Percentiles rank a stretch among this genome's conserved stretches.
Conservation (phyloP, 35 echinoderm and acorn worm genomes). For the Ophioderma brevispina region DNA sequence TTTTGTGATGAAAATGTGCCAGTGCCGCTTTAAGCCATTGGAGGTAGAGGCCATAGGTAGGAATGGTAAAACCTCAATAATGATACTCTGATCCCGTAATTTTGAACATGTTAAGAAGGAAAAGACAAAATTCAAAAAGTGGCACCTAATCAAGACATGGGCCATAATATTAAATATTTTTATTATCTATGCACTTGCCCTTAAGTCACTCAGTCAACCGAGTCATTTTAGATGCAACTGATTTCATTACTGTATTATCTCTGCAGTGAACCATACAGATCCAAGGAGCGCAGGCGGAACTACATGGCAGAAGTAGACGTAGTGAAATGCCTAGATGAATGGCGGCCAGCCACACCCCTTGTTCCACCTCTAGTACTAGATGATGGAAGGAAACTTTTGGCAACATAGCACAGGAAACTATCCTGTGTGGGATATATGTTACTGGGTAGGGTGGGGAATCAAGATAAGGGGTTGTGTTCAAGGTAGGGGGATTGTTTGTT, state of each 20-base stretch:
- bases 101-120: too few relatives aligned
- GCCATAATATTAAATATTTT: background rate
- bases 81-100: too few relatives aligned
- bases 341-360: slow-evolving; percentile 72
- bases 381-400: slow-evolving; percentile 20
- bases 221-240: background rate
- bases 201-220: background rate
- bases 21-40: background rate
- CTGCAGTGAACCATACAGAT: slow-evolving; percentile 72
- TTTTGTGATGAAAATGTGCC: too few relatives aligned
- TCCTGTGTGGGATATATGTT: background rate
- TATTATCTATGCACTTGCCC: background rate
- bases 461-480: too few relatives aligned
- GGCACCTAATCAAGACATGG: too few relatives aligned
- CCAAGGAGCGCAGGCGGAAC: slow-evolving; percentile 75
- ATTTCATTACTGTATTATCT: slow-evolving; percentile 34
- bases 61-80: too few relatives aligned
- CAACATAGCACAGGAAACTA: background rate
- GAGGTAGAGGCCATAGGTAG: background rate
- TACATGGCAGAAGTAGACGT: slow-evolving; percentile 62
- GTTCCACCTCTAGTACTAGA: slow-evolving; percentile 58
- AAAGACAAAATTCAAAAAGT: too few relatives aligned
- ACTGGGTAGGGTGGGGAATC: too few relatives aligned
- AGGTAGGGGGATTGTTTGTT: too few relatives aligned
- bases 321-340: slow-evolving; percentile 61